phyloP scores from a whole-genome alignment of 2,113 vertebrate species.

The Grallaria varia region DNA sequence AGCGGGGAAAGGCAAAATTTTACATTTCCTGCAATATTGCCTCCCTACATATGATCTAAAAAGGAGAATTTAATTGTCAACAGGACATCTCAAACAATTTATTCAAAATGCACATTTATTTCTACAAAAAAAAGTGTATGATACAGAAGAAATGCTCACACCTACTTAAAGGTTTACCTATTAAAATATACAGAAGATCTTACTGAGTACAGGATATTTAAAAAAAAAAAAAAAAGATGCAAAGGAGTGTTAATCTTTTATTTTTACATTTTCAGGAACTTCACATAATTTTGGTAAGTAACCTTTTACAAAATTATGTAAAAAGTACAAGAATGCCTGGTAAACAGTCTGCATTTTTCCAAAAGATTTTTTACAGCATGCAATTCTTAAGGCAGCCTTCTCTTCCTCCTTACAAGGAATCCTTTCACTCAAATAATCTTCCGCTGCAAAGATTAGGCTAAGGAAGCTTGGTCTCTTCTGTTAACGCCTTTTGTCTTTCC shows the following conservation, averaged over 20 bases:
- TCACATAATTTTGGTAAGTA: slow-evolving; percentile 82
- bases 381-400: slow-evolving; percentile 86
- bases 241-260: slow-evolving; percentile 78
- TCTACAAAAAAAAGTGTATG: slow-evolving; percentile 77
- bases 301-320: slow-evolving; percentile 84
- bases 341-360: slow-evolving; percentile 81
- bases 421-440: slow-evolving; percentile 81
- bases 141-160: slow-evolving; percentile 75
- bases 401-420: slow-evolving; percentile 77
- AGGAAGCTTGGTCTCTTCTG: slow-evolving; percentile 79
- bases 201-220: slow-evolving; percentile 74
- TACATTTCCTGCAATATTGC: background rate
- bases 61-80: slow-evolving; percentile 62
- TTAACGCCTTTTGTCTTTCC: slow-evolving; percentile 96
- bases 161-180: slow-evolving; percentile 71
- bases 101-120: slow-evolving; percentile 82
- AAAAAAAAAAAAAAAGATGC: slow-evolving; percentile 83
- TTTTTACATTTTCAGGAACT: slow-evolving; percentile 79
- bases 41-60: slow-evolving; percentile 41
- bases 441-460: slow-evolving; percentile 80
- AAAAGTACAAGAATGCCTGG: slow-evolving; percentile 82
- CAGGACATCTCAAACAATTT: slow-evolving; percentile 73
- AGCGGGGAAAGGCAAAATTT: background rate
- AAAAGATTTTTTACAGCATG: slow-evolving; percentile 85
- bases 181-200: slow-evolving; percentile 81